A percentile compares a stretch with the other conserved stretches of the same genome.
These are phyloP conservation scores for Virgularia gustaviana DNA, from an alignment of 92 coral and sea anemone species.

Conservation along the genomic window DNA sequence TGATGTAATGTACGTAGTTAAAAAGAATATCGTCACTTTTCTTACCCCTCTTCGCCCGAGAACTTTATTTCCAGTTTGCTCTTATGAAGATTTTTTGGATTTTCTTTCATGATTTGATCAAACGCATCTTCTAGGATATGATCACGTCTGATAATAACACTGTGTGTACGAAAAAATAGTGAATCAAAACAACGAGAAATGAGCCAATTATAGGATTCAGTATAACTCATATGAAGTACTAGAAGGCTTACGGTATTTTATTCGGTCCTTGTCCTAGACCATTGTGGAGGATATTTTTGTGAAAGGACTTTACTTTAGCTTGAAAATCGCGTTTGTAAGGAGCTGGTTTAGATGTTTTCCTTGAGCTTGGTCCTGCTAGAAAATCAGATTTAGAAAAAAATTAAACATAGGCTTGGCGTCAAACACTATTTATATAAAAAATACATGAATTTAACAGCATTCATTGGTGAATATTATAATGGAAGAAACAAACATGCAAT, in stretches of 20 bases:
- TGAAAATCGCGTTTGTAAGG: conserved; percentile 98
- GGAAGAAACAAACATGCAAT: too few relatives aligned
- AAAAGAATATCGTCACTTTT: too few relatives aligned
- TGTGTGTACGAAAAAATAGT: conserved; percentile 10
- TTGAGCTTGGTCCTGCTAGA: conserved; percentile 35
- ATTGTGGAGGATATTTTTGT: conserved; percentile 87
- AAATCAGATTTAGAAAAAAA: background rate
- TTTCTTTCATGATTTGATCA: conserved; percentile 97
- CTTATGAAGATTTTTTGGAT: conserved; percentile 75
- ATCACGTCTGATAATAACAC: conserved; percentile 83
- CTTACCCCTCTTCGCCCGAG: conserved; percentile 97
- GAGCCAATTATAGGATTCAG: background rate
- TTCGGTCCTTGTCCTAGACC: conserved; percentile 95
- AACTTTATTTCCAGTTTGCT: conserved; percentile 88
- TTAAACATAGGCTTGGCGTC: background rate
- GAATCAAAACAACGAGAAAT: background rate
- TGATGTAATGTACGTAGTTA: too few relatives aligned
- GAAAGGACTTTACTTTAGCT: conserved; percentile 98
- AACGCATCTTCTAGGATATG: conserved; percentile 93
- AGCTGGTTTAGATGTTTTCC: conserved; percentile 71
- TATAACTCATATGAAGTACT: background rate
- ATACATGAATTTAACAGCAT: background rate
- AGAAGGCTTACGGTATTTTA: conserved; percentile 74
- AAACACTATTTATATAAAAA: conserved; percentile 38
- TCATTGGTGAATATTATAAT: background rate